A percentile compares a stretch with the other conserved stretches of the same genome.
Evolutionary conservation across 2,888 invertebrate species (phyloP).

Genomic region (Xanthia icteritia): DNA sequence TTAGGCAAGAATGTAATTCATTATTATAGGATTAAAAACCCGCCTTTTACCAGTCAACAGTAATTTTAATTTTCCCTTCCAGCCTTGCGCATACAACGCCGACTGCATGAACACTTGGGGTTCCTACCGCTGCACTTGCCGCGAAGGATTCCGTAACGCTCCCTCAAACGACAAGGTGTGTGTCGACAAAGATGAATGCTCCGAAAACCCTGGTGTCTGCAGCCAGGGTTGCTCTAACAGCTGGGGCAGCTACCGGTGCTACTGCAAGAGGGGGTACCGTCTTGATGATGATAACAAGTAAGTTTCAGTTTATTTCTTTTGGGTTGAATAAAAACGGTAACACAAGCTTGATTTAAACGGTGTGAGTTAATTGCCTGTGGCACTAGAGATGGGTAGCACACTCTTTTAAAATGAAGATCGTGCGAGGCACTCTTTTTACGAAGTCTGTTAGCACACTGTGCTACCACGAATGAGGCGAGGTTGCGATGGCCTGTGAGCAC

Average conservation of each 20-base stretch:
- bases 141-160: slow-evolving; percentile 84
- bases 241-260: slow-evolving; percentile 97
- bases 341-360: too few species aligned
- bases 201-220: slow-evolving; percentile 90
- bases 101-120: slow-evolving; percentile 87
- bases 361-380: too few species aligned
- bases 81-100: slow-evolving; percentile 86
- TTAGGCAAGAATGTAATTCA: background rate
- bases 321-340: too few species aligned
- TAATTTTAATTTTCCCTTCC: slow-evolving; percentile 36
- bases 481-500: too few species aligned
- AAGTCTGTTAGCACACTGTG: too few species aligned
- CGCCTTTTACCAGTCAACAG: background rate
- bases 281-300: slow-evolving; percentile 93
- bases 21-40: background rate
- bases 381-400: too few species aligned
- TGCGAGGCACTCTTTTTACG: too few species aligned
- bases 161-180: slow-evolving; percentile 88
- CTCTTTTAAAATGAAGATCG: too few species aligned
- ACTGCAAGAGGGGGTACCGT: slow-evolving; percentile 96
- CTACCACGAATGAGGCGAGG: too few species aligned
- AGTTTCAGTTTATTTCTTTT: slow-evolving; percentile 6
- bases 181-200: slow-evolving; percentile 93
- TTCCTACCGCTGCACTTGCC: slow-evolving; percentile 86
- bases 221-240: slow-evolving; percentile 97